Evolutionary conservation across 2,888 invertebrate genomes (phyloP).

Genomic region (Leptopilina syphax): DNA sequence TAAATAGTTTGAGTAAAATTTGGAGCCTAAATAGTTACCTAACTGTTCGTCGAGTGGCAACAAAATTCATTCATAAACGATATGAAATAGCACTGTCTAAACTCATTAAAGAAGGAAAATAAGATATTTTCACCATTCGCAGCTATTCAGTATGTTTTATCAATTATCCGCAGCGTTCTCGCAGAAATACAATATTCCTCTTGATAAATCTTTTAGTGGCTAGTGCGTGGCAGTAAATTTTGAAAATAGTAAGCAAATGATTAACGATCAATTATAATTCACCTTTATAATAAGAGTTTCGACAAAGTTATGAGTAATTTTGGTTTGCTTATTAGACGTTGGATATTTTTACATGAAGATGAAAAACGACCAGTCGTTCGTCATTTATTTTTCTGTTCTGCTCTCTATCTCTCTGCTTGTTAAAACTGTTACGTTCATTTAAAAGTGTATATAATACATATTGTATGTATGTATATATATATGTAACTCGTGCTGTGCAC

Average conservation of each 20-base stretch:
- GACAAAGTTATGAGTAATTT: slow-evolving; percentile 34
- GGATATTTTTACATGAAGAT: slow-evolving; percentile 21
- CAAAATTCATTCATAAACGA: no score
- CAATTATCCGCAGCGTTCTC: no score
- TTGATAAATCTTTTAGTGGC: slow-evolving; percentile 4
- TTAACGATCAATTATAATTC: slow-evolving; percentile 35
- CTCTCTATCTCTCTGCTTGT: slow-evolving; percentile 25
- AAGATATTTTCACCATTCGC: no score
- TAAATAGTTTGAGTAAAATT: no score
- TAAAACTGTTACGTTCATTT: slow-evolving; percentile 28
- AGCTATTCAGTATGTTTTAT: no score
- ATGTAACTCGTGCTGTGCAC: slow-evolving; percentile 6
- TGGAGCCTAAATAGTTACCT: no score
- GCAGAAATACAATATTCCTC: neutral
- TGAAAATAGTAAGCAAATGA: slow-evolving; percentile 8
- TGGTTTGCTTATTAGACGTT: slow-evolving; percentile 35
- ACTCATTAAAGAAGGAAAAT: no score
- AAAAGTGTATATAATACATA: neutral
- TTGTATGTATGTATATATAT: neutral
- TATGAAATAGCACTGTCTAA: no score
- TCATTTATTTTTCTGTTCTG: slow-evolving; percentile 30
- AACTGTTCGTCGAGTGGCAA: no score
- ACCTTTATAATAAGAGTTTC: slow-evolving; percentile 32
- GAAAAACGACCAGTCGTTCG: slow-evolving; percentile 32
- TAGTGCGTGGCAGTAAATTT: slow-evolving; percentile 1